phyloP scores from a whole-genome alignment of 2,797 vertebrate species.

The Enteromius mattozi region DNA sequence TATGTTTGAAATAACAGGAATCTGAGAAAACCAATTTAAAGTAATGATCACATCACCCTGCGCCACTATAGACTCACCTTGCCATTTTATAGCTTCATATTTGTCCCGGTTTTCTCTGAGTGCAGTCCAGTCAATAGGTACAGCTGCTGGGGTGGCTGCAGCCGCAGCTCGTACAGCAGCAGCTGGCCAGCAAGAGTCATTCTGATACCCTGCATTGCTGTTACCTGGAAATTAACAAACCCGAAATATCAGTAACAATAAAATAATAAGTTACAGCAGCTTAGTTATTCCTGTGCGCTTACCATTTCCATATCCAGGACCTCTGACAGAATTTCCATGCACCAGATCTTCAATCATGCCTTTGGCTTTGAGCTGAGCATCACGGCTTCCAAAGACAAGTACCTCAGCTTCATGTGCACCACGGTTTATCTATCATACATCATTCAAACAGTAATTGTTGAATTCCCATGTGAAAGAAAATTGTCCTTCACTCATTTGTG shows the following conservation, averaged over 20 bases:
- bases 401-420: conserved; percentile 81
- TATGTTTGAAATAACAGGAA: neutral
- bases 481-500: neutral
- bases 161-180: conserved; percentile 53
- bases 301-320: conserved; percentile 57
- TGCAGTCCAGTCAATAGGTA: conserved; percentile 84
- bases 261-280: neutral
- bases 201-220: conserved; percentile 7
- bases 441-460: conserved; percentile 9
- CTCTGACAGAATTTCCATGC: conserved; percentile 62
- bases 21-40: neutral
- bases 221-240: conserved; percentile 33
- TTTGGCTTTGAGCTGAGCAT: conserved; percentile 86
- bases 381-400: conserved; percentile 81
- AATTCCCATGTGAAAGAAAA: neutral
- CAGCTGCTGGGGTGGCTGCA: conserved; percentile 33
- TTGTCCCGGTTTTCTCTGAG: conserved; percentile 86
- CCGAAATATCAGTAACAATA: neutral
- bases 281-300: conserved; percentile 25
- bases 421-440: conserved; percentile 79
- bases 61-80: conserved; percentile 76
- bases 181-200: conserved; percentile 68
- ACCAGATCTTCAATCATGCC: conserved; percentile 84
- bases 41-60: neutral
- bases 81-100: conserved; percentile 90